Evolutionary conservation across 2,113 vertebrate species (phyloP).

Genomic region (Dasypus novemcinctus): DNA sequence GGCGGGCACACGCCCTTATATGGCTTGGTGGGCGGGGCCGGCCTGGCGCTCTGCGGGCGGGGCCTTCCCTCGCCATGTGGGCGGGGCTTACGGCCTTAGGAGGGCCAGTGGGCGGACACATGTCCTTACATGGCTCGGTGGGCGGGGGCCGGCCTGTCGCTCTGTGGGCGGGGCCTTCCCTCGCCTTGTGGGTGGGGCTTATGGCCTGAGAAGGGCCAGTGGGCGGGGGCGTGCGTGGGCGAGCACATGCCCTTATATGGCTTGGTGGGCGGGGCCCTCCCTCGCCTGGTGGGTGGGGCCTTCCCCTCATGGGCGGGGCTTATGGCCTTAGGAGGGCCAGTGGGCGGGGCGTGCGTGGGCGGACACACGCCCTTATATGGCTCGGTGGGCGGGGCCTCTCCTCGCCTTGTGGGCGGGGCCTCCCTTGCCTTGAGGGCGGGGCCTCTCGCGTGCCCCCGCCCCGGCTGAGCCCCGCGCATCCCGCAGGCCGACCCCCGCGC

Average conservation of each 20-base stretch:
- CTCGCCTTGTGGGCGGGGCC: neutral
- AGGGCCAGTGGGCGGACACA: neutral
- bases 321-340: neutral
- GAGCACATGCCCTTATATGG: too few relatives aligned
- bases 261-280: too few relatives aligned
- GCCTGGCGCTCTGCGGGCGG: neutral
- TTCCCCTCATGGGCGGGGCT: neutral
- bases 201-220: too few relatives aligned
- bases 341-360: neutral
- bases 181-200: too few relatives aligned
- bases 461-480: neutral
- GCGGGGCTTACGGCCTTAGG: neutral
- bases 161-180: neutral
- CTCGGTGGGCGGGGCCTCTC: neutral
- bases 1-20: neutral
- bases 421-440: neutral
- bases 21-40: neutral
- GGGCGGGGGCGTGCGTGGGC: too few relatives aligned
- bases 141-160: neutral
- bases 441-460: too few relatives aligned
- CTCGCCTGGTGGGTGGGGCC: too few relatives aligned
- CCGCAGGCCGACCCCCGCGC: conserved; percentile 44
- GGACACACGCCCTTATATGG: neutral
- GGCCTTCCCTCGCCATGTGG: neutral
- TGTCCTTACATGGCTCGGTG: neutral